These are phyloP conservation scores for Gadus chalcogrammus DNA, from an alignment of 2,113 vertebrate species.

Conservation along the genomic window DNA sequence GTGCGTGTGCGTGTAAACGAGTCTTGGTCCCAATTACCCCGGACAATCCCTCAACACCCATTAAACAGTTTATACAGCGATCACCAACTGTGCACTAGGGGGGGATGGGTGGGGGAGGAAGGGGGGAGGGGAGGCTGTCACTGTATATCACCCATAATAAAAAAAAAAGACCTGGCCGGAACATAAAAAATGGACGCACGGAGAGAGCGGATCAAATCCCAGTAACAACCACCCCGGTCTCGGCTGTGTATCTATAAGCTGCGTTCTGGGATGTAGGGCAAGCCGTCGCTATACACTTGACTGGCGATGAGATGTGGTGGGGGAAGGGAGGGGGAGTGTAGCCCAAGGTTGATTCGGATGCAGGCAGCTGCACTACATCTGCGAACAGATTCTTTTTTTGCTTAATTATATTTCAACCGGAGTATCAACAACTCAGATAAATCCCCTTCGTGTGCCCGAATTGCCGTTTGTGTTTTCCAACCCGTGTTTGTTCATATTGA, in stretches of 20 bases:
- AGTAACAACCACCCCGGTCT: slow-evolving; percentile 23
- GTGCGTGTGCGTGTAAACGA: too few relatives aligned
- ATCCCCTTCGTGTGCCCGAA: too few relatives aligned
- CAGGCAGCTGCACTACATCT: too few relatives aligned
- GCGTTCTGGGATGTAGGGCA: slow-evolving; percentile 45
- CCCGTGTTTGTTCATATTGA: too few relatives aligned
- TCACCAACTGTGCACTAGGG: background rate
- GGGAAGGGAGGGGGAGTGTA: background rate
- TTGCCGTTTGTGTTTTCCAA: too few relatives aligned
- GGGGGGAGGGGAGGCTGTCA: background rate
- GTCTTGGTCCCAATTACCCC: background rate
- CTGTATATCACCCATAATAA: slow-evolving; percentile 16
- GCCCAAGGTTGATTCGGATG: too few relatives aligned
- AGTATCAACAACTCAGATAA: background rate
- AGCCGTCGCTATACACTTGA: slow-evolving; percentile 42
- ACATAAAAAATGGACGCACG: too few relatives aligned
- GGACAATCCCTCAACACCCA: slow-evolving; percentile 13
- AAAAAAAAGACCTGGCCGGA: background rate
- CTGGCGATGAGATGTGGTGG: slow-evolving; percentile 25
- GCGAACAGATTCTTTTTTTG: too few relatives aligned
- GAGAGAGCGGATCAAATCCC: background rate
- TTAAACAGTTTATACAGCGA: slow-evolving; percentile 2
- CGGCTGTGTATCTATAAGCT: slow-evolving; percentile 15
- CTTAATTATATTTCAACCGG: slow-evolving; percentile 9
- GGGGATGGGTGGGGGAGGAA: background rate